Base-by-base conservation (phyloP, 2,888 invertebrate species). In the Andrena minutula region DNA sequence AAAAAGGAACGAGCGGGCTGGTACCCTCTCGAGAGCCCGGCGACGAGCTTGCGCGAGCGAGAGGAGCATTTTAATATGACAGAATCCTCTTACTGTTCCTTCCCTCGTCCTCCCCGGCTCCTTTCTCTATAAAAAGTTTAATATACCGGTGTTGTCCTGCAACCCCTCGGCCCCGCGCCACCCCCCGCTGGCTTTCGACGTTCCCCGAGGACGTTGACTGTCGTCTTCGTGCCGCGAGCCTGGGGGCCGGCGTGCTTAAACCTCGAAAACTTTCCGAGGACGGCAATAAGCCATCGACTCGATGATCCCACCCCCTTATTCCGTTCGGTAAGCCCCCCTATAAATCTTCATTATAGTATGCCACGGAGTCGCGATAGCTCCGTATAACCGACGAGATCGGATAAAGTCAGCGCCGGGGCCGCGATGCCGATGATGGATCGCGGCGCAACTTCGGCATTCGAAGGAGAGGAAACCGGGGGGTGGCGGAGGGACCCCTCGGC, bases 311-410 rank as follows among this genome's bases (percentile, higher is more conserved):
- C 70, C 75, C 76, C 60, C 77, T 63, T 41, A 41, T 41, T 16
- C 16, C 16, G 41, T 70, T 30, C 56, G 60, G 35, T 85, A 86
- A 90, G 91, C 90, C 84, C 64, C 41, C 85, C 84, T 86, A 91
- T 92, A 92, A 92, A 92, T 92, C 91, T 92, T 92, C 91, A 91
- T 92, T 92, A 91, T 79, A 87, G 85, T 88, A 87, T 89, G 86
- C 88, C 84, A 87, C 83, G 79, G 76, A 81, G 71, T 82, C 76
- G 80, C 88, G 79, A 73, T 79, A 80, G 78, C 70, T 26, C 32
- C 63, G 79, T 28, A 63, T 64, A 80, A 82, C 86, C 78, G 65
- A 63, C 69, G 53, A 63, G 81, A 86, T 87, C 79, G 85, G 88
- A 85, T 85, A 83, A 80, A 86, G 80, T 88, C 86, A 78, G 51